A percentile compares a stretch with the other conserved stretches of the same genome.
Evolutionary conservation across 1,140 invertebrate genomes (phyloP).

Genomic region (Musca vetustissima): DNA sequence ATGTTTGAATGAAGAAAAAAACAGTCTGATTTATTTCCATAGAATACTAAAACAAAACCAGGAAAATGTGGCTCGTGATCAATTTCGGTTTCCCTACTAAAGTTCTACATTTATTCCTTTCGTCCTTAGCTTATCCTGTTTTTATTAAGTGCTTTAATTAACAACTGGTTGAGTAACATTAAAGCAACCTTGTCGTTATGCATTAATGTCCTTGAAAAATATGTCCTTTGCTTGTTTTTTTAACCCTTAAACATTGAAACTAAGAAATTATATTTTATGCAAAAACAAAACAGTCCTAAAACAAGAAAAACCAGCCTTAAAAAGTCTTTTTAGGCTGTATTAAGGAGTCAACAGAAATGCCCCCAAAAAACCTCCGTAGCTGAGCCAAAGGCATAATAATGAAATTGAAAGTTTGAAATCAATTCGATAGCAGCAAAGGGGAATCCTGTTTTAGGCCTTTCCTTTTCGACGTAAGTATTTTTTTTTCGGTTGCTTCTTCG

Average conservation of each 20-base stretch:
- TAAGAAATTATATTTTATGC: background rate
- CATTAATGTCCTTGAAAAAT: slow-evolving; percentile 16
- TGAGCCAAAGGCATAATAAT: slow-evolving; percentile 18
- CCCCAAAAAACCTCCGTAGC: background rate
- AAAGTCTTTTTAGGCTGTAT: no score
- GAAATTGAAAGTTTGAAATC: slow-evolving; percentile 23
- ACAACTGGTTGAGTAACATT: no score
- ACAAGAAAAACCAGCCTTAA: slow-evolving; percentile 10
- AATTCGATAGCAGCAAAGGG: background rate
- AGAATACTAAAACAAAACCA: no score
- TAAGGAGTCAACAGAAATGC: background rate
- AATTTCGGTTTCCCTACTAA: no score
- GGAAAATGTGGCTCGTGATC: no score
- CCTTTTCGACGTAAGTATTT: no score
- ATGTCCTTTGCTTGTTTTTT: slow-evolving; percentile 13
- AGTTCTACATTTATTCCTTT: no score
- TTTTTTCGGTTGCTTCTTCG: no score
- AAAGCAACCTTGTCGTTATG: slow-evolving; percentile 1
- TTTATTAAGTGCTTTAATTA: no score
- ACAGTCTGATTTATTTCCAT: no score
- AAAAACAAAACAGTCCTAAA: background rate
- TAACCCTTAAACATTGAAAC: slow-evolving; percentile 3
- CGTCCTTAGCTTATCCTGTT: no score
- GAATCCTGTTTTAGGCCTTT: slow-evolving; percentile 14
- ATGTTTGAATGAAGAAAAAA: no score